Evolutionary conservation across 2,888 invertebrate genomes (phyloP), one percentile per base, ranked within the genome.

Genomic region (Tetropium fuscum): DNA sequence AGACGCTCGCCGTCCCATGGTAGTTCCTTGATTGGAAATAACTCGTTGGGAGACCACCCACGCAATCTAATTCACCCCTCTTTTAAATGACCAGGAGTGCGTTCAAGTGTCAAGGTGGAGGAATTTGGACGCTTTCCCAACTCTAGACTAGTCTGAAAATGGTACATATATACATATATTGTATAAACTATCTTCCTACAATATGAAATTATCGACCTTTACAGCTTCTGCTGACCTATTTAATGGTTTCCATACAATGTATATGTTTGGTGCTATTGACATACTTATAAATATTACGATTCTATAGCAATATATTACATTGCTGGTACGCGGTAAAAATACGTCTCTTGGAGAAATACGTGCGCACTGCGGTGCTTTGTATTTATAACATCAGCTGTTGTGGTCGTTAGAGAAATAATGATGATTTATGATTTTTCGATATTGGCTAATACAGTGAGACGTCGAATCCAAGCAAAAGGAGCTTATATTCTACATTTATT

Each of bases 11-110:
- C 74, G 36, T 45, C 72, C 72, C 73, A 63, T 60, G 70, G 67
- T 69, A 64, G 71, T 73, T 72, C 74, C 75, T 73, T 72, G 74
- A 75, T 76, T 75, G 71, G 72, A 75, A 74, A 74, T 73, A 74
- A 72, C 72, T 71, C 68, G 71, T 73, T 74, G 72, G 59, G 51
- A 40, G 11, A 40, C 40, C 40, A 40, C 51, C 34, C 27, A 25
- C 51, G 40, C 51, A 34, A 51, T 51, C 27, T 38, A 51, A 48
- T 48, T 48, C 36, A 6, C 15, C 15, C n/a, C 22, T 34, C 30
- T 45, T 38, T 38, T 41, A 41, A 41, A 22, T 16, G 45, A 18
- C 18, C 30, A n/a, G n/a, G n/a, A n/a, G n/a, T n/a, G n/a, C n/a
- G n/a, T n/a, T n/a, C n/a, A n/a, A n/a, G n/a, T n/a, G n/a, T n/a